Evolutionary conservation across 2,797 vertebrate genomes (phyloP).

Genomic region (Alfaro cultratus): DNA sequence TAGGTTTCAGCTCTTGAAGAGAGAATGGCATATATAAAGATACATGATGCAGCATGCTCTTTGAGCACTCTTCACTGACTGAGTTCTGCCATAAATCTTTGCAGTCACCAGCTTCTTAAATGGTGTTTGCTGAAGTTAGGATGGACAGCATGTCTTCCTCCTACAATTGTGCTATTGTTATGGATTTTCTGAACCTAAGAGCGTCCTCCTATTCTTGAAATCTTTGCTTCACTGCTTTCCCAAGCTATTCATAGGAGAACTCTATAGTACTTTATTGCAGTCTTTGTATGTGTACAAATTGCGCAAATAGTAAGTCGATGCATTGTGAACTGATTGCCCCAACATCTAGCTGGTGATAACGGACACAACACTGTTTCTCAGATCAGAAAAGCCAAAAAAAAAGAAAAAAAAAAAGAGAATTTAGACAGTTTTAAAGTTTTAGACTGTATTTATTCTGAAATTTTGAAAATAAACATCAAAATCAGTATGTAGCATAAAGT

Average conservation of each 20-base stretch:
- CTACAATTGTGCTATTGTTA: slow-evolving; percentile 57
- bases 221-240: slow-evolving; percentile 52
- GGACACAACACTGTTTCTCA: background rate
- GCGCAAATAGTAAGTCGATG: slow-evolving; percentile 17
- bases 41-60: slow-evolving; percentile 6
- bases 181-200: slow-evolving; percentile 40
- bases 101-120: background rate
- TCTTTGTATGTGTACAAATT: slow-evolving; percentile 56
- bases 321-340: slow-evolving; percentile 27
- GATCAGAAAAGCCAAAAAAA: background rate
- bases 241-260: slow-evolving; percentile 52
- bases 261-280: slow-evolving; percentile 56
- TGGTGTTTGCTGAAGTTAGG: slow-evolving; percentile 13
- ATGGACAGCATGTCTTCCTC: slow-evolving; percentile 32
- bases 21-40: slow-evolving; percentile 34
- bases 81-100: slow-evolving; percentile 12
- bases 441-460: background rate
- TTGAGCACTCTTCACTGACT: slow-evolving; percentile 5
- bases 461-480: background rate
- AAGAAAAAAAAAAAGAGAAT: background rate
- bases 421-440: background rate
- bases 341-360: slow-evolving; percentile 1
- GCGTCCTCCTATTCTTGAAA: slow-evolving; percentile 26
- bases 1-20: slow-evolving; percentile 22
- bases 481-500: background rate